A percentile compares a stretch with the other conserved stretches of the same genome.
These are phyloP conservation scores for Saguinus midas DNA, from an alignment of 2,113 vertebrate genomes.

Conservation along the genomic window DNA sequence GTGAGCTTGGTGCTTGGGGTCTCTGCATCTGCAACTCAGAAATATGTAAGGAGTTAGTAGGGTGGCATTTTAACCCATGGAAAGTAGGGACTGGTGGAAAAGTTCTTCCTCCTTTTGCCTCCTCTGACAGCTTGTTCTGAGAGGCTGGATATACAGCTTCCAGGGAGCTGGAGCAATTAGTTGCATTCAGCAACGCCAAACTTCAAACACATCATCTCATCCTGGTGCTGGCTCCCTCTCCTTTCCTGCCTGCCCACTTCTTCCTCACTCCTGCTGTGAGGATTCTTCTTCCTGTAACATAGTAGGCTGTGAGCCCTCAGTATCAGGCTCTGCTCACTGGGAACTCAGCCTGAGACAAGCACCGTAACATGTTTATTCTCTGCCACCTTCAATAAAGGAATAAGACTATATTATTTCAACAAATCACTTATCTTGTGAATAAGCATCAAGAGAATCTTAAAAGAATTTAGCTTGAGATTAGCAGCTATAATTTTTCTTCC, in stretches of 20 bases:
- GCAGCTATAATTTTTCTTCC: background rate
- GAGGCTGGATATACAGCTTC: background rate
- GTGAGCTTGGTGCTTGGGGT: background rate
- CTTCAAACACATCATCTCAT: accelerated
- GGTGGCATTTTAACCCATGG: background rate
- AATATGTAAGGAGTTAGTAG: background rate
- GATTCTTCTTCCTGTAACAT: background rate
- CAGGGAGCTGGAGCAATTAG: background rate
- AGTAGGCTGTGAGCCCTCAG: background rate
- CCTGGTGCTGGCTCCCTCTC: background rate
- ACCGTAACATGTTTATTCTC: background rate
- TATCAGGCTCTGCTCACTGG: background rate
- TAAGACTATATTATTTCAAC: background rate
- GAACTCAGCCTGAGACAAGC: background rate
- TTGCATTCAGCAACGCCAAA: background rate
- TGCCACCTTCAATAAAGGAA: background rate
- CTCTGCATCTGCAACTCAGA: background rate
- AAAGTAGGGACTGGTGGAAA: background rate
- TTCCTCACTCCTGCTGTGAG: background rate
- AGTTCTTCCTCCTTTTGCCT: background rate
- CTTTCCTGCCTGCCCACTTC: background rate
- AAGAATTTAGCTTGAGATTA: background rate
- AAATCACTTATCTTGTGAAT: background rate
- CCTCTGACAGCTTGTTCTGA: background rate
- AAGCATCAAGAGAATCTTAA: background rate